Evolutionary conservation across 2,113 vertebrate species (phyloP).

Genomic region (Apodemus sylvaticus): DNA sequence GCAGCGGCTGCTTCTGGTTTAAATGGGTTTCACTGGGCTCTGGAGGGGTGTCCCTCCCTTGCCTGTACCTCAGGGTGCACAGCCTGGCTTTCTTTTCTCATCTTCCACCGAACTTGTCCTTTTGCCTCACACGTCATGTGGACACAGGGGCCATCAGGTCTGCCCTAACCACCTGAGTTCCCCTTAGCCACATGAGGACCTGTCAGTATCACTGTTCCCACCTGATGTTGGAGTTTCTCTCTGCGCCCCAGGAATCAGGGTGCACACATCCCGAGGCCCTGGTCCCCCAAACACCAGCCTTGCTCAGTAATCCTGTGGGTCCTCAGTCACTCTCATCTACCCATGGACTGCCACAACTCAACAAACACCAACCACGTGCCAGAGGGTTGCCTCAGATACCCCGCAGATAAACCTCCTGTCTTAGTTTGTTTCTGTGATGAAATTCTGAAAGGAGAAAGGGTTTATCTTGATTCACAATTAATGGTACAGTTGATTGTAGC

Average conservation of each 20-base stretch:
- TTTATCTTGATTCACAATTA: background rate
- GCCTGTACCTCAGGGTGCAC: background rate
- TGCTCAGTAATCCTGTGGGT: background rate
- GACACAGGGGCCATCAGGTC: background rate
- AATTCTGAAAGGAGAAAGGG: background rate
- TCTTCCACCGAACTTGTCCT: background rate
- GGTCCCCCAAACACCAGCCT: background rate
- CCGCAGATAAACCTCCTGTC: background rate
- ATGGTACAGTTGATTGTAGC: background rate
- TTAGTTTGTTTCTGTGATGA: background rate
- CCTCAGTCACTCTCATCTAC: background rate
- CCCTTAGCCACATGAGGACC: background rate
- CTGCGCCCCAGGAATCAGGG: background rate
- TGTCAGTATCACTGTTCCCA: background rate
- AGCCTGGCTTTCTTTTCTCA: background rate
- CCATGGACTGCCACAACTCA: background rate
- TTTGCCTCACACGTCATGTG: background rate
- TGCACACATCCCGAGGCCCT: background rate
- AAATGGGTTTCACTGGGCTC: background rate
- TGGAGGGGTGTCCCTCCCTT: background rate
- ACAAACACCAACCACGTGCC: background rate
- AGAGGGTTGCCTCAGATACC: background rate
- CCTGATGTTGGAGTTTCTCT: background rate
- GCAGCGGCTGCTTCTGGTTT: background rate
- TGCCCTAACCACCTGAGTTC: background rate